Conservation (phyloP, 1,140 invertebrate genomes). For the Pseudomyrmex gracilis region DNA sequence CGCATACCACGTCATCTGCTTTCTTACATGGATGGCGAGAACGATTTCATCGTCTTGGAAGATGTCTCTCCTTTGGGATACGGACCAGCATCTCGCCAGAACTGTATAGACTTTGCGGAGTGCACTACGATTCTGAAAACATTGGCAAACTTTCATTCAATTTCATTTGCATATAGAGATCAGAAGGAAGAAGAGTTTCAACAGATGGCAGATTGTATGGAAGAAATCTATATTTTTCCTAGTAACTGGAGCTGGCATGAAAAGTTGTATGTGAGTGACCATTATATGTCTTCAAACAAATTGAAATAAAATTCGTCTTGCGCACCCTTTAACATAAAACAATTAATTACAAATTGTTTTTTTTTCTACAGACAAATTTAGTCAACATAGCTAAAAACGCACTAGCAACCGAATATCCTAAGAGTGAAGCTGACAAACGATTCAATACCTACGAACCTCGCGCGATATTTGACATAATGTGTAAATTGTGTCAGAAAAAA, state of each 20-base stretch:
- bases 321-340: neutral
- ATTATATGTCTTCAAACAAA: neutral
- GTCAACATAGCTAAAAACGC: slow-evolving; percentile 87
- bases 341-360: neutral
- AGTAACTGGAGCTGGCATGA: slow-evolving; percentile 88
- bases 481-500: slow-evolving; percentile 65
- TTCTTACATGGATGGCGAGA: slow-evolving; percentile 86
- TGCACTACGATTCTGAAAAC: slow-evolving; percentile 86
- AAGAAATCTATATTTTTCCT: slow-evolving; percentile 87
- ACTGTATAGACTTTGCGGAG: slow-evolving; percentile 85
- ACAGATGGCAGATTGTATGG: slow-evolving; percentile 78
- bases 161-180: slow-evolving; percentile 89
- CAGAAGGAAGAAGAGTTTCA: slow-evolving; percentile 87
- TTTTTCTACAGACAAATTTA: slow-evolving; percentile 71
- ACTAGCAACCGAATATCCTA: slow-evolving; percentile 87
- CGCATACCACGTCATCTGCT: slow-evolving; percentile 85
- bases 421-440: slow-evolving; percentile 86
- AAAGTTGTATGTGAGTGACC: slow-evolving; percentile 85
- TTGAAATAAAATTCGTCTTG: no score
- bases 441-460: slow-evolving; percentile 80
- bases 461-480: slow-evolving; percentile 77
- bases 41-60: slow-evolving; percentile 89
- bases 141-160: slow-evolving; percentile 89
- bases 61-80: slow-evolving; percentile 87
- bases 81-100: slow-evolving; percentile 83